phyloP scores from a whole-genome alignment of 2,797 vertebrate species.

The Channa striata region DNA sequence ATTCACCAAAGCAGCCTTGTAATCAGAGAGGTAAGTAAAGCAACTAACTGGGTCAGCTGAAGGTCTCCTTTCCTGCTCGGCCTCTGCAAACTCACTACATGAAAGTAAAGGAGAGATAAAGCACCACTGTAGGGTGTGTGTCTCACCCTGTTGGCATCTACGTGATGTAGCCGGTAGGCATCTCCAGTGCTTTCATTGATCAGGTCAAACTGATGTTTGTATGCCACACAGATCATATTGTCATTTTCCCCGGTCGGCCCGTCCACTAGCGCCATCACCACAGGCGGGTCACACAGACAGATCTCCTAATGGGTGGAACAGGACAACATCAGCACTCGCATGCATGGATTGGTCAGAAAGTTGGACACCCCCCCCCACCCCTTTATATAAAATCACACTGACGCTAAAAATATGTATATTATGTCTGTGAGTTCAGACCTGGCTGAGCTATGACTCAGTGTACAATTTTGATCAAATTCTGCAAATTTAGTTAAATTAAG shows the following conservation, averaged over 20 bases:
- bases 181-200: constrained; percentile 98
- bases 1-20: constrained; percentile 42
- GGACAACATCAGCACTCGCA: not conserved
- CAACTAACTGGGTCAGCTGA: constrained; percentile 6
- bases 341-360: too few relatives aligned
- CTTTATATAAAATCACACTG: not conserved
- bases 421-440: not conserved
- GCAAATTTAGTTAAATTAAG: not conserved
- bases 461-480: not conserved
- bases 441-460: not conserved
- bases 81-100: constrained; percentile 6
- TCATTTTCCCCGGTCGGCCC: constrained; percentile 95
- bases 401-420: not conserved
- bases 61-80: constrained; percentile 12
- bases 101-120: not conserved
- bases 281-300: constrained; percentile 93
- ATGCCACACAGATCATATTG: constrained; percentile 98
- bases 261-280: constrained; percentile 95
- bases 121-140: not conserved
- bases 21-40: constrained; percentile 55
- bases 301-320: constrained; percentile 89
- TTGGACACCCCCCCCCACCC: too few relatives aligned
- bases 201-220: constrained; percentile 97
- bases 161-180: constrained; percentile 91
- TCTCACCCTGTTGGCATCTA: constrained; percentile 94